Base-by-base conservation (phyloP, 2,797 vertebrate species). In the Podarcis siculus region DNA sequence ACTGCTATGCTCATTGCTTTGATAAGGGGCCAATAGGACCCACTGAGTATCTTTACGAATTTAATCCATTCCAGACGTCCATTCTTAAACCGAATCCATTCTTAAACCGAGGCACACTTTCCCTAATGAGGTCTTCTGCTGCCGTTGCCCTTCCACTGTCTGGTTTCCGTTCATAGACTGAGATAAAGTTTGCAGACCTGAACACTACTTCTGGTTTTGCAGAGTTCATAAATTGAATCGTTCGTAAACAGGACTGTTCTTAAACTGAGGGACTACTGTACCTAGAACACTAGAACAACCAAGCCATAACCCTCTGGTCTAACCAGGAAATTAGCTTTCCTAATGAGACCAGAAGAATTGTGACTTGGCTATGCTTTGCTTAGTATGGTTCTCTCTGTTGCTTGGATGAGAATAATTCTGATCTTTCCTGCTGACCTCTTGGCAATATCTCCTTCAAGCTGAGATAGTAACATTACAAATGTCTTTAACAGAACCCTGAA, bases 401-500 rank as follows among this genome's bases (percentile, higher is more conserved):
- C 7, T 49, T 39, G 5, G 58, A 39, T 45, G 37, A n/a, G 69
- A 73, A 67, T 0, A 0, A 79, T 2, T 42, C 55, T 58, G 76
- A 86, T 83, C 39, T 80, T 69, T 82, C 66, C 39, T 45, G 77
- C 27, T 61, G 25, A 8, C 0, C 58, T 77, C 19, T 25, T 85
- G 84, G 75, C 39, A 37, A 27, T 13, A 0, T 37, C 25, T 3
- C 58, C 66, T 67, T 89, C 85, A 78, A 83, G 78, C 89, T 32
- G 58, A 89, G 80, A 0, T 3, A 58, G 80, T 30, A 89, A 23
- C 21, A 79, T 12, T 35, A 37, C 79, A 83, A 81, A 15, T 2
- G 76, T 86, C 79, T 82, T 85, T 25, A n/a, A 77, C 85, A 88
- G 87, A 92, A 79, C 10, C 13, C 88, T 5, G 0, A 49, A 89